Base-by-base conservation (phyloP, 2,113 vertebrate species). In the Microcebus ravelobensis region DNA sequence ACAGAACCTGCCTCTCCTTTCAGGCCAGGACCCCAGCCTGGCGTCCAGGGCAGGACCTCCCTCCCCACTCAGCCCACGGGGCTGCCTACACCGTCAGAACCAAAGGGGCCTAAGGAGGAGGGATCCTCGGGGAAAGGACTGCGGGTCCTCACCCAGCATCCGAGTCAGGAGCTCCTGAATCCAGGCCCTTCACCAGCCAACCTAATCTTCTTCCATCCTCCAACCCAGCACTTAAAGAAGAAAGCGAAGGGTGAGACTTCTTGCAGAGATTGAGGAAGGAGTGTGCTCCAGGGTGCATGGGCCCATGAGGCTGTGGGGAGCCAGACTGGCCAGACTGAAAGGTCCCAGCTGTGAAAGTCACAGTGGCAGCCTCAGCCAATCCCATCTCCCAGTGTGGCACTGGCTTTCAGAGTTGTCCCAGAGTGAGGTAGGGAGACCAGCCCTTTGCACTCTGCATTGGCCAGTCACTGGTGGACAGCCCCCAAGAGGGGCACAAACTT, bases 161-260 rank as follows among this genome's bases (percentile, higher is more conserved):
- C 31, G 59, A 42, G 9, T 79, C 73, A 74, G 65, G 31, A 76
- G 36, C 29, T 79, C 42, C 79, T 61, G 70, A 81, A 86, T 59
- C 55, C 73, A 81, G 98, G 93, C 96, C 98, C 98, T 98, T 98
- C 27, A 31, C 96, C 98, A 97, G 98, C 98, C 98, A 98, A 96
- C 98, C 98, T 99, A 99, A 99, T 99, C 99, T 98, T 98, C 98
- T 98, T 98, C 98, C 96, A 99, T 99, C 98, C 98, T 99, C 98
- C 97, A 99, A 98, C 98, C 98, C 96, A 97, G 98, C 98, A 98
- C 96, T 98, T 98, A 90, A 97, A 96, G 98, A 97, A 98, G 71
- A 93, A 83, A 86, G n/a, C 50, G n/a, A 94, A 90, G 71, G 31
- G 67, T 34, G 25, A 76, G 50, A 57, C 36, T 48, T 71, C 79